A percentile compares a stretch with the other conserved stretches of the same genome.
phyloP scores from a whole-genome alignment of 2,113 vertebrate species.

The Dermatemys mawii region DNA sequence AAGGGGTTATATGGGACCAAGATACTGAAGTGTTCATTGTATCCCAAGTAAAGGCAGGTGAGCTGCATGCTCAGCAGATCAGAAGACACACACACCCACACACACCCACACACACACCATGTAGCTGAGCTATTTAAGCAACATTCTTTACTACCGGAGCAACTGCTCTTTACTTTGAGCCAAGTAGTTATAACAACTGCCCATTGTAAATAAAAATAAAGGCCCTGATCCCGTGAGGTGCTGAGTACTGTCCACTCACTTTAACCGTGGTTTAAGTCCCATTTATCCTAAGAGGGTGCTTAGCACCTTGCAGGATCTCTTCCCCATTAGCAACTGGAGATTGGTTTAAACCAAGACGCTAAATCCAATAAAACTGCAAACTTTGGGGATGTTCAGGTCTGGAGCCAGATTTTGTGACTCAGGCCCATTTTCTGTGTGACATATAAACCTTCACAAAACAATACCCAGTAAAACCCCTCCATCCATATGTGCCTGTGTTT shows the following conservation, averaged over 20 bases:
- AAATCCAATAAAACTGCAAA: background rate
- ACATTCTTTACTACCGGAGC: background rate
- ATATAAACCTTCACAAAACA: background rate
- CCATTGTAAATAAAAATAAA: background rate
- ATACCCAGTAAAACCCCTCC: background rate
- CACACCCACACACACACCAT: too few relatives aligned
- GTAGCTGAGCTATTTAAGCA: background rate
- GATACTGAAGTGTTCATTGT: background rate
- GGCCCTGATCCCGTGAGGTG: background rate
- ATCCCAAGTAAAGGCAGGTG: background rate
- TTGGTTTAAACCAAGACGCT: background rate
- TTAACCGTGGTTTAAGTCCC: background rate
- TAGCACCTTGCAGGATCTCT: background rate
- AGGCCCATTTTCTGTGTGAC: background rate
- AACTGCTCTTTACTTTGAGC: background rate
- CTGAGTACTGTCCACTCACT: background rate
- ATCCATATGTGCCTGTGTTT: fast-evolving
- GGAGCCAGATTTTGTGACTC: background rate
- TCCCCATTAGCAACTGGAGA: background rate
- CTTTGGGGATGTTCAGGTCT: background rate
- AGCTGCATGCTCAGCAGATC: background rate
- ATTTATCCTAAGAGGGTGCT: background rate
- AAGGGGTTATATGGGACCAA: background rate
- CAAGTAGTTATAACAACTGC: background rate
- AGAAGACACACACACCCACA: background rate